A percentile compares a stretch with the other conserved stretches of the same genome.
Evolutionary conservation across 2,113 vertebrate genomes (phyloP).

Genomic region (Copsychus sechellarum): DNA sequence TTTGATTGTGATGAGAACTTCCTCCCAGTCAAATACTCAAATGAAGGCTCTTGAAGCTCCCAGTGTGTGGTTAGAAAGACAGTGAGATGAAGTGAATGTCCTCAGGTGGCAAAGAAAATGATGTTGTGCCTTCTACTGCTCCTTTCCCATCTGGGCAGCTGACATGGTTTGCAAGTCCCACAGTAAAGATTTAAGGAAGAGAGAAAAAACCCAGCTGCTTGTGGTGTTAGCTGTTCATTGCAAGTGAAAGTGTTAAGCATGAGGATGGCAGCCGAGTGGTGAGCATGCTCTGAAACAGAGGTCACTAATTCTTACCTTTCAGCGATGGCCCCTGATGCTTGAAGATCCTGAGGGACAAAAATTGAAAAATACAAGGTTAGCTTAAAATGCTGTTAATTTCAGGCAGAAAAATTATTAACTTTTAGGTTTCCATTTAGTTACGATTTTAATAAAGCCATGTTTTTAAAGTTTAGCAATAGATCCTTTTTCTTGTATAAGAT

Average conservation of each 20-base stretch:
- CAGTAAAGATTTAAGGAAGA: neutral
- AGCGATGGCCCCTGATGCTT: neutral
- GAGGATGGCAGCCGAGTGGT: fast-evolving
- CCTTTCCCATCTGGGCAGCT: neutral
- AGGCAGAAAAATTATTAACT: neutral
- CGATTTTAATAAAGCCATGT: neutral
- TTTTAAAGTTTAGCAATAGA: neutral
- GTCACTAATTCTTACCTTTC: neutral
- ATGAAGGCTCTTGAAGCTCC: neutral
- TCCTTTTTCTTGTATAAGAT: neutral
- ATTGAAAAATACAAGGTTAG: neutral
- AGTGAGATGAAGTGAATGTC: neutral
- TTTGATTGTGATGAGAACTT: neutral
- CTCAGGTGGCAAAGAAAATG: neutral
- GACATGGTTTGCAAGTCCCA: neutral
- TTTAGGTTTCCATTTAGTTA: neutral
- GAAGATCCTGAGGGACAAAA: neutral
- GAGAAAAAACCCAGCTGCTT: neutral
- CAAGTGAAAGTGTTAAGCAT: neutral
- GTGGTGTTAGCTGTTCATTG: neutral
- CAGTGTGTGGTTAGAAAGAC: neutral
- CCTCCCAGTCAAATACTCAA: neutral
- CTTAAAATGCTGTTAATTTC: neutral
- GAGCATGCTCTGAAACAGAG: neutral
- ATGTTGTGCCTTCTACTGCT: neutral